Base-by-base conservation (phyloP, 2,888 invertebrate genomes). In the Stratiomys singularior region DNA sequence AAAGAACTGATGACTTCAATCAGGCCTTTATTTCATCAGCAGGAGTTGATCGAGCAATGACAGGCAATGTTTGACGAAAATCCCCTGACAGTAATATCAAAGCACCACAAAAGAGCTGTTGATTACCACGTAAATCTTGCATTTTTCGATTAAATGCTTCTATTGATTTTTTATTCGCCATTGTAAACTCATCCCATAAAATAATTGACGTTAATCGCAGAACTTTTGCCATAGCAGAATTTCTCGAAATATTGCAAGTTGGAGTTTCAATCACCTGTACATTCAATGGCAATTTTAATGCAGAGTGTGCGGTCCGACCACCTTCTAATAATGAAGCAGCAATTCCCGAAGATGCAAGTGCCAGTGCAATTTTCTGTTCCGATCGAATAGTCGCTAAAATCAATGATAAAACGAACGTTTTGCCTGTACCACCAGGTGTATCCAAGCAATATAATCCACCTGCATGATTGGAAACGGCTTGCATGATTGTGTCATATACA, bases 291-390 rank as follows among this genome's bases (percentile, higher is more conserved):
- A n/a, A n/a, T n/a, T n/a, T n/a, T n/a, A n/a, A n/a, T n/a, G n/a
- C n/a, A n/a, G n/a, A n/a, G n/a, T n/a, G n/a, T n/a, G n/a, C n/a
- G n/a, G n/a, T n/a, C n/a, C n/a, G n/a, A n/a, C n/a, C n/a, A n/a
- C 82, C 82, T 77, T 81, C 81, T 66, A 80, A 76, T 47, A 81
- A 79, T 21, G 82, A 81, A 9, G 82, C 81, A 18, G 81, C 82
- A 74, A 82, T 78, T 72, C 77, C 80, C 71, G 81, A 81, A 64
- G 80, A 81, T n/a, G n/a, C n/a, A n/a, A n/a, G n/a, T n/a, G n/a
- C n/a, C n/a, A n/a, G n/a, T n/a, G n/a, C n/a, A n/a, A 80, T 78
- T 28, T 77, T 30, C 46, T 11, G 28, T 77, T 56, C 13, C 21
- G 77, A 30, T 58, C 78, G 77, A 56, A 79, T 23, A 1, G 58